Base-by-base conservation (phyloP, 2,113 vertebrate species). In the Alosa alosa region DNA sequence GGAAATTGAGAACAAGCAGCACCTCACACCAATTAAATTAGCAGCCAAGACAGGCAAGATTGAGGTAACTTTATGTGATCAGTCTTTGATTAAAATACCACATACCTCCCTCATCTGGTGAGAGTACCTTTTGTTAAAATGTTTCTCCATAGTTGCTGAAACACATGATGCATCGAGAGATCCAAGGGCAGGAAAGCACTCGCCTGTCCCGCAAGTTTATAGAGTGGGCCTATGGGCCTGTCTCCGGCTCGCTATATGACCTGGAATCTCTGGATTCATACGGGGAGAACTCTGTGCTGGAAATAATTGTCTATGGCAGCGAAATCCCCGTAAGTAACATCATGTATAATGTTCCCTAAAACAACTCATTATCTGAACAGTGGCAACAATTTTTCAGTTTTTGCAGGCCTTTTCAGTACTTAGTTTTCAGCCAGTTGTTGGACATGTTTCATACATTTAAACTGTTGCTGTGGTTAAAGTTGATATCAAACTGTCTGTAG, bases 141-240 rank as follows among this genome's bases (percentile, higher is more conserved):
- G 49, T 18, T 82, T 8, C 84, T 75, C 84, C 82, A 4, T 91
- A 99, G 98, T 89, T 99, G 84, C 97, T 99, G 87, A 95, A 92
- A 72, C 97, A 99, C 91, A 98, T 99, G 85, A 94, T 99, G 81
- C 94, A 96, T 90, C 95, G 97, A 45, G 98, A 99, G 91, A 97
- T 99, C 86, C 93, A 96, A 0, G 95, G 97, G 13, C 92, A 93
- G 0, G 91, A 96, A 86, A 96, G 94, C 86, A 96, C 96, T 83
- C 97, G 99, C 86, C 93, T 99, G 90, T 99, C 98, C 22, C 95
- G 97, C 52, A 99, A 99, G 93, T 99, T 99, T 93, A 99, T 97
- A 0, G 98, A 99, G 92, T 99, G 98, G 98, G 97, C 96, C 31
- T 99, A 99, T 0, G 98, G 98, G 68, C 98, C 98, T 0, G 96